Evolutionary conservation across 2,797 vertebrate species (phyloP), one percentile per base, ranked within the genome.

Genomic region (Masticophis lateralis): DNA sequence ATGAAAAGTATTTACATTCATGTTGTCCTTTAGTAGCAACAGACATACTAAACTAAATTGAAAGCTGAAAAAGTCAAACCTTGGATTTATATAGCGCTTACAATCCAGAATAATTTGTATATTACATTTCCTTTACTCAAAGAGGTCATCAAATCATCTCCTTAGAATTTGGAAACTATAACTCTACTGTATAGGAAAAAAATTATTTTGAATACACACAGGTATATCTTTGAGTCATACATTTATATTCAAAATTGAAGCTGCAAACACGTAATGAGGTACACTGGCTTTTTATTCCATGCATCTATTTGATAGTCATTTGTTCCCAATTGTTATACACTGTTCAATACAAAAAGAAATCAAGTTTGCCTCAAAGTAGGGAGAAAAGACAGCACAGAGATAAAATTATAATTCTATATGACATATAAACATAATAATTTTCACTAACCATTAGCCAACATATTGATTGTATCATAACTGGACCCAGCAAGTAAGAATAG

Each of bases 251-350:
- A 91, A 89, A 47, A 56, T 51, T 43, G n/a, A 37, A 55, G 69
- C 32, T 86, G 43, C 25, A 55, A 47, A 51, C 69, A 69, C 88
- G 96, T 98, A 47, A 83, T 47, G 98, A 98, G 98, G 98, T 98
- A 98, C 98, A 98, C 98, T 98, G 98, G 98, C 98, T 98, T 99
- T 99, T 99, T 99, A 99, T 99, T 99, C 98, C 99, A 99, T 99
- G 99, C 98, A 98, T 98, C 97, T 98, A 98, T 98, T 98, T 98
- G 98, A 98, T 98, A 98, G 98, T 99, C 97, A 96, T 98, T 98
- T 97, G 98, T 97, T 98, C 97, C 98, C 97, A 91, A 95, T 97
- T 97, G 98, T 98, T 98, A 98, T 98, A 98, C 98, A 98, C 97
- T 97, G 98, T 97, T 98, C 97, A 98, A 98, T 98, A 98, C 97